phyloP scores from a whole-genome alignment of 2,888 invertebrate species.

The Eumerus sabulonum region DNA sequence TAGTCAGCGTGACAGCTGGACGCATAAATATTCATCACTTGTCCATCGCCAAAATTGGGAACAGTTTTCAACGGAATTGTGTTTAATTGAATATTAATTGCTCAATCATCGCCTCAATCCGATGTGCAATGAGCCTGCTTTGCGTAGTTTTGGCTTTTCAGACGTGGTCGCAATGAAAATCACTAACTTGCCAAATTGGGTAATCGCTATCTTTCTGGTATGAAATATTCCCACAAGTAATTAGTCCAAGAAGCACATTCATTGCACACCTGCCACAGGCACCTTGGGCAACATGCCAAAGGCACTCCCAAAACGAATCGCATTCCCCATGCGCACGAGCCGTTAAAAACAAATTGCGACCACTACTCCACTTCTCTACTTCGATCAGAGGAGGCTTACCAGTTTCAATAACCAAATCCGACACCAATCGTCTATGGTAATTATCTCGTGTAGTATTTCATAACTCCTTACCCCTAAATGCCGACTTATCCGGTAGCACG shows the following conservation, averaged over 20 bases:
- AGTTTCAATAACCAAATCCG: slow-evolving; percentile 60
- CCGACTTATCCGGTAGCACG: background rate
- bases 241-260: background rate
- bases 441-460: slow-evolving; percentile 56
- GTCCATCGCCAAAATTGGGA: no score
- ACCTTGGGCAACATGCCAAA: background rate
- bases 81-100: background rate
- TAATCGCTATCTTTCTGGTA: no score
- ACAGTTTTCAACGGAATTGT: background rate
- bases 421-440: slow-evolving; percentile 59
- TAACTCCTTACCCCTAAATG: slow-evolving; percentile 43
- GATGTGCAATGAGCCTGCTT: no score
- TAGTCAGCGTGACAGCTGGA: no score
- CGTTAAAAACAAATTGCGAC: slow-evolving; percentile 50
- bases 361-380: slow-evolving; percentile 6
- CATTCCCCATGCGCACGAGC: slow-evolving; percentile 7
- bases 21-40: no score
- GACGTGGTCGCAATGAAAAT: no score
- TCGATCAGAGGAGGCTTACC: slow-evolving; percentile 10
- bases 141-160: no score
- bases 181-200: no score
- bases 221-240: background rate
- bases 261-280: slow-evolving; percentile 29
- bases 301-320: slow-evolving; percentile 28
- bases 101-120: background rate